Evolutionary conservation across 1,140 invertebrate genomes (phyloP).

Genomic region (Aphelenchoides fujianensis): DNA sequence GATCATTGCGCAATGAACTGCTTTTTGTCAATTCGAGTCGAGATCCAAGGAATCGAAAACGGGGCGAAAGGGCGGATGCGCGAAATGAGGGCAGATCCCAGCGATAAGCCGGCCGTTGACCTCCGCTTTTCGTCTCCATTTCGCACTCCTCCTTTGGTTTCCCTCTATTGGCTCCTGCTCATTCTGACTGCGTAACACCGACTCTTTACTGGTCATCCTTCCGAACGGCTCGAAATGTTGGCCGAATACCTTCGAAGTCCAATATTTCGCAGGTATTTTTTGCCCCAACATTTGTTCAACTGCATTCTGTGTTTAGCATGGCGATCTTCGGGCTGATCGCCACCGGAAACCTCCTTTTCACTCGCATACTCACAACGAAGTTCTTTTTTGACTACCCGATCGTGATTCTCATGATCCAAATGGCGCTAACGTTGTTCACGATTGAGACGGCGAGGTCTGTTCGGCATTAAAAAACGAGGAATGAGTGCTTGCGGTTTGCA

Average conservation of each 20-base stretch:
- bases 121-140: constrained; percentile 3
- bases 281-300: background rate
- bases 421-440: constrained; percentile 34
- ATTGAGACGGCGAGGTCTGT: constrained; percentile 41
- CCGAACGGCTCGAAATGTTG: background rate
- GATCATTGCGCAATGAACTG: too few relatives aligned
- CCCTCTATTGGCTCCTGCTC: too few relatives aligned
- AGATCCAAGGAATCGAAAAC: too few relatives aligned
- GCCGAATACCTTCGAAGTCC: background rate
- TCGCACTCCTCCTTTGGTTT: background rate
- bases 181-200: too few relatives aligned
- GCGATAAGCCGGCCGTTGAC: constrained; percentile 2
- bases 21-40: too few relatives aligned
- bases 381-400: constrained; percentile 51
- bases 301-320: constrained; percentile 26
- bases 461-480: too few relatives aligned
- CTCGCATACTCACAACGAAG: constrained; percentile 44
- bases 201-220: background rate
- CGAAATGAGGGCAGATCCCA: constrained; percentile 8
- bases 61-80: too few relatives aligned
- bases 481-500: constrained; percentile 5
- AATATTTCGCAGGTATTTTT: constrained; percentile 1
- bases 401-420: constrained; percentile 47
- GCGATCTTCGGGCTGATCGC: constrained; percentile 29
- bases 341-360: constrained; percentile 33